Conservation (phyloP, 2,888 invertebrate species). For the Dermolepida albohirtum region DNA sequence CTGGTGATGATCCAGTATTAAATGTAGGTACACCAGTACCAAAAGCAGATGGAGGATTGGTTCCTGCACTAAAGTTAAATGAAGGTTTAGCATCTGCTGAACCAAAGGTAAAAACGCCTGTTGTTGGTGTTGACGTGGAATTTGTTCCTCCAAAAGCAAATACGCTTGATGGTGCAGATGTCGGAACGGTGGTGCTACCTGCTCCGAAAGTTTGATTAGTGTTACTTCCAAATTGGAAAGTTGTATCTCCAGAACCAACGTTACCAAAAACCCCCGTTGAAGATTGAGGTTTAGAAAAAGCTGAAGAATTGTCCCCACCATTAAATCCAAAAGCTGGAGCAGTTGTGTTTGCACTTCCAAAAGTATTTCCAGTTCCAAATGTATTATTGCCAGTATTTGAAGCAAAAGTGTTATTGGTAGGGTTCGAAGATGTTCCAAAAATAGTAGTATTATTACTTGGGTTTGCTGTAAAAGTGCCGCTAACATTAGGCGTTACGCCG, state of each 20-base stretch:
- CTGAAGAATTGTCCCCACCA: slow-evolving; percentile 17
- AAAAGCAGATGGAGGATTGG: slow-evolving; percentile 44
- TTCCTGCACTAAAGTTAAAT: slow-evolving; percentile 49
- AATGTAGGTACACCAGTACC: slow-evolving; percentile 46
- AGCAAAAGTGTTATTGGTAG: not conserved
- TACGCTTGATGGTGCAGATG: slow-evolving; percentile 12
- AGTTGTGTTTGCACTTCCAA: slow-evolving; percentile 15
- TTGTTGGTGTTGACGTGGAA: slow-evolving; percentile 38
- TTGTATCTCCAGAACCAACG: slow-evolving; percentile 19
- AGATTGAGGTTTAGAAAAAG: slow-evolving; percentile 22
- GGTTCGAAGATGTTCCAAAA: not conserved
- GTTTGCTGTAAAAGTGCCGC: slow-evolving; percentile 8
- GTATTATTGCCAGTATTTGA: slow-evolving; percentile 1
- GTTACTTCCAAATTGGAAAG: slow-evolving; percentile 24
- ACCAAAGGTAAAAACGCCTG: slow-evolving; percentile 49
- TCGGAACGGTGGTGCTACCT: slow-evolving; percentile 23
- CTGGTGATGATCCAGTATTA: slow-evolving; percentile 42
- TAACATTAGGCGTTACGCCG: not conserved
- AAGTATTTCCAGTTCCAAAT: slow-evolving; percentile 15
- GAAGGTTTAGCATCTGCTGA: slow-evolving; percentile 42
- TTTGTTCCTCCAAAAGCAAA: slow-evolving; percentile 45
- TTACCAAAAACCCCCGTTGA: slow-evolving; percentile 43
- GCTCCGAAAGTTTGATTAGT: slow-evolving; percentile 34
- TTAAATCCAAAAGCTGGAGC: slow-evolving; percentile 22
- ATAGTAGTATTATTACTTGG: not conserved